phyloP scores from a whole-genome alignment of 1,140 invertebrate genomes.

The Procambarus virginalis region DNA sequence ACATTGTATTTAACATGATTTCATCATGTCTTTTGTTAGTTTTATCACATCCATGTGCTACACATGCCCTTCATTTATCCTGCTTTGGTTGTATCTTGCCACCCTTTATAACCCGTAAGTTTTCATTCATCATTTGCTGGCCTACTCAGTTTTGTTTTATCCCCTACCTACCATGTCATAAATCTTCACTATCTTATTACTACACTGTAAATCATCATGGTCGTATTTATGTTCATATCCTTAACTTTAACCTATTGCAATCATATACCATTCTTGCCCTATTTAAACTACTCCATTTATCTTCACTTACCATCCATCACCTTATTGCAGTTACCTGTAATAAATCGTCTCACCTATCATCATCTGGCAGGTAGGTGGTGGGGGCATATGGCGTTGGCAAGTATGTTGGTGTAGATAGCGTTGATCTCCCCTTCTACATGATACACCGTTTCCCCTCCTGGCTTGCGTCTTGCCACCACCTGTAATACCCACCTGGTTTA shows the following conservation, averaged over 20 bases:
- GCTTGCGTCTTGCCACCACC: background rate
- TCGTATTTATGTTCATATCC: too few relatives aligned
- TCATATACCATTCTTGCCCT: background rate
- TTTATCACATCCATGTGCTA: too few relatives aligned
- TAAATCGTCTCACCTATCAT: slow-evolving; percentile 2
- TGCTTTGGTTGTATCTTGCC: too few relatives aligned
- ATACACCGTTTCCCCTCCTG: background rate
- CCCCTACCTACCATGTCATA: too few relatives aligned
- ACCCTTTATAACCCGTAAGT: too few relatives aligned
- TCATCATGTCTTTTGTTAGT: too few relatives aligned
- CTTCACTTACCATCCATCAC: background rate
- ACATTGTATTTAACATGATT: too few relatives aligned
- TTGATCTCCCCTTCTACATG: slow-evolving; percentile 48
- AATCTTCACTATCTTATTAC: too few relatives aligned
- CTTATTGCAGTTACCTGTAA: background rate
- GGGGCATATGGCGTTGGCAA: slow-evolving; percentile 37
- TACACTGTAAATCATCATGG: too few relatives aligned
- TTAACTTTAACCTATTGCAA: background rate
- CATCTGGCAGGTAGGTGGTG: slow-evolving; percentile 29
- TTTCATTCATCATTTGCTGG: too few relatives aligned
- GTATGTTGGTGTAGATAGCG: slow-evolving; percentile 36
- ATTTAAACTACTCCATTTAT: background rate
- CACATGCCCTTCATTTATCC: too few relatives aligned
- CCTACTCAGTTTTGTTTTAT: too few relatives aligned
- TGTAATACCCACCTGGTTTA: background rate